phyloP scores from a whole-genome alignment of 2,888 invertebrate species.

The Drosophila aldrichi region DNA sequence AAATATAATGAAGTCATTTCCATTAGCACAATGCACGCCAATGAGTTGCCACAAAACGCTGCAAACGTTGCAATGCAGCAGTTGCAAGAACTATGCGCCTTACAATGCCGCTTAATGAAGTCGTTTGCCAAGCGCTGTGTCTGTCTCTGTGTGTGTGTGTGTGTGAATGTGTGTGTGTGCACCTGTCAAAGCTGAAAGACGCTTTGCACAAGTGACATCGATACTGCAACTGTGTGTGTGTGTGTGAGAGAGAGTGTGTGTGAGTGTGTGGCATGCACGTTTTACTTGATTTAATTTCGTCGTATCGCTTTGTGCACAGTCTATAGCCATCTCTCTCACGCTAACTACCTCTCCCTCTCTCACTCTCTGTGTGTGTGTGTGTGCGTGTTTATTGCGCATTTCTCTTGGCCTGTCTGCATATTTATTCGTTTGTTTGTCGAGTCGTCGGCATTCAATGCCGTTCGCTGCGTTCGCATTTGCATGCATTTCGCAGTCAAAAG shows the following conservation, averaged over 20 bases:
- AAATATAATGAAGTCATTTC: conserved; percentile 79
- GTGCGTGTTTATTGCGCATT: conserved; percentile 77
- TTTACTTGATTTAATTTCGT: conserved; percentile 79
- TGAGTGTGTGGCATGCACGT: conserved; percentile 66
- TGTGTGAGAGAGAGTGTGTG: conserved; percentile 7
- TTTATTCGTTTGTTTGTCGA: conserved; percentile 76
- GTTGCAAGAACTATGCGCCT: conserved; percentile 31
- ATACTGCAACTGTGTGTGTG: conserved; percentile 50
- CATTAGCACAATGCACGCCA: conserved; percentile 73
- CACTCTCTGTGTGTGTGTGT: conserved; percentile 24
- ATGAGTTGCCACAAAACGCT: conserved; percentile 63
- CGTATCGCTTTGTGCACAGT: conserved; percentile 55
- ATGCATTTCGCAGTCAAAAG: conserved; percentile 78
- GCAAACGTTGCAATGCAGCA: conserved; percentile 27
- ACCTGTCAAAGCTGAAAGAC: conserved; percentile 67
- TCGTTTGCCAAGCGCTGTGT: conserved; percentile 22
- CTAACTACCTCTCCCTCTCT: conserved; percentile 1
- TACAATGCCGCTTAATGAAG: conserved; percentile 74
- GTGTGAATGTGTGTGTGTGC: conserved; percentile 18
- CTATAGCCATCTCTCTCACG: conserved; percentile 6
- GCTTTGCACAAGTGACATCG: conserved; percentile 67
- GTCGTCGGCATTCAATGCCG: conserved; percentile 67
- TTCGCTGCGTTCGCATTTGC: conserved; percentile 71
- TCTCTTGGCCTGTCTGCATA: conserved; percentile 67
- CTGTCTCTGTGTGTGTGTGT: conserved; percentile 17